Base-by-base conservation (phyloP, 1,140 invertebrate species). In the Drosophila nigrodunni region DNA sequence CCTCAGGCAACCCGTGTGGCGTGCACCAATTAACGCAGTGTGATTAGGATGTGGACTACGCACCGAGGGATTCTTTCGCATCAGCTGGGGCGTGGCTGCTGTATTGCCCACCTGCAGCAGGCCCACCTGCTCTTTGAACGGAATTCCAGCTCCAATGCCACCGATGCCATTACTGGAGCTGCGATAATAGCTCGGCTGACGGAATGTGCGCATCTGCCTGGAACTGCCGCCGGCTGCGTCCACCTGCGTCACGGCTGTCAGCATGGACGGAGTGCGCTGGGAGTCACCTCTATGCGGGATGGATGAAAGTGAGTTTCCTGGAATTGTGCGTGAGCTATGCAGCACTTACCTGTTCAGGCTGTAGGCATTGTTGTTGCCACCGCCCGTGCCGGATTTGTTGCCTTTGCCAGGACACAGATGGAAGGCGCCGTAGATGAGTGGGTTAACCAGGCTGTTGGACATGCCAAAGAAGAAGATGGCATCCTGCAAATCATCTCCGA, bases 361-460 rank as follows among this genome's bases (percentile, higher is more conserved):
- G 70, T 92, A 80, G 15, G 85, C 85, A 60, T 92, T 88, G 62
- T 92, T 90, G 66, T 92, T 86, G 50, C 81, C 80, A 1, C 80
- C 74, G 2, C 78, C 79, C 0, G 75, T 67, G 50, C 76, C 43
- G 10, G 83, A 83, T 67, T 92, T 91, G 62, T 77, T 78, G 13
- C 78, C 66, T 39, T 79, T 91, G 35, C 91, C 74, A 4, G 94
- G 93, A 93, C 95, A 96, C 43, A 97, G 92, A 91, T 97, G 96
- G 92, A 98, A 97, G 8, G 96, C 96, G 50, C 97, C 97, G 74
- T 98, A 97, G 78, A 98, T 97, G 11, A 97, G 92, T 2, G 97
- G 97, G 93, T 98, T 98, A 47, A 97, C 94, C 77, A 97, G 93
- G 89, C 96, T 96, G 93, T 97, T 97, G 50, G 96, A 96, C 95